Base-by-base conservation (phyloP, 1,140 invertebrate species). In the Achatina immaculata region DNA sequence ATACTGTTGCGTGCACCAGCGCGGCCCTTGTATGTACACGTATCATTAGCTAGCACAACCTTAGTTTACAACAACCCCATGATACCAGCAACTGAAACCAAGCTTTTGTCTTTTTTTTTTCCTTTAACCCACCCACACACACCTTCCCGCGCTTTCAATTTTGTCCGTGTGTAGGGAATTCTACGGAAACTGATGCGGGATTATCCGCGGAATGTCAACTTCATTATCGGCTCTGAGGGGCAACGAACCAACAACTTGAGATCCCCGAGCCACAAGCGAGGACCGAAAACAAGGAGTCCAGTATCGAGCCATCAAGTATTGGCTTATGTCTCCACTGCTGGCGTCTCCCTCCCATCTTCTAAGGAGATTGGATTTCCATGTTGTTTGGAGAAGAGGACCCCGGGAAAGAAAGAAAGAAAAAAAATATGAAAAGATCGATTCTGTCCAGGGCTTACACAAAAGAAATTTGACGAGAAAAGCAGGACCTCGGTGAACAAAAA, bases 151-250 rank as follows among this genome's bases (percentile, higher is more conserved):
- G 31, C 9, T 28, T 62, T n/a, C 58, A 62, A 62, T 62, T 62
- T 34, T 62, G 58, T 28, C 31, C 58, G 14, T 55, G 58, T 34
- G 58, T 62, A 1, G n/a, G 4, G 58, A 62, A 62, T 31, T 62
- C 68, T 42, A 38, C 42, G 36, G 42, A 69, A 69, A 69, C 36
- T 69, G 68, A 43, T 24, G 68, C 68, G 36, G 68, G 68, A 69
- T 69, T 69, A 69, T 69, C 68, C 68, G 24, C 11, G 36, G 36
- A 69, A 69, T 69, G 68, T 69, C 68, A 69, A 69, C 68, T 69
- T 69, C 68, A 69, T 69, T 69, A 69, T 43, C 68, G 68, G 68
- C 42, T 69, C 36, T 69, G 68, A 24, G 31, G 68, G 68, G 42
- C 42, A 69, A 21, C n/a, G 42, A 69, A 38, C 68, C 68, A 69